Conservation (phyloP, 92 coral and sea anemone species). For the Paramuricea clavata region DNA sequence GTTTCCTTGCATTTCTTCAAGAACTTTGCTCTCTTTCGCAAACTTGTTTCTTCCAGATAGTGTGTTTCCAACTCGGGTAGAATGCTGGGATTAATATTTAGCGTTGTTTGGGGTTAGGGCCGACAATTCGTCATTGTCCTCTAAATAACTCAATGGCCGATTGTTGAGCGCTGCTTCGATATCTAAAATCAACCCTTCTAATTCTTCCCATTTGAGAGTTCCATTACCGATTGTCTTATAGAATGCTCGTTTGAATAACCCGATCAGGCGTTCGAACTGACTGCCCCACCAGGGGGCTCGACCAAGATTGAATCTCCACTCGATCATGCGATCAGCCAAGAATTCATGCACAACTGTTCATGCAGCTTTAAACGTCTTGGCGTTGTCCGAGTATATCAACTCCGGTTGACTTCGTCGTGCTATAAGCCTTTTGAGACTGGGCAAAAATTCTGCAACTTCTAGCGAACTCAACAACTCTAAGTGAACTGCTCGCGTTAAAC, state of each 20-base stretch:
- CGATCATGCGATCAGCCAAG: conserved; percentile 37
- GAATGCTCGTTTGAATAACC: conserved; percentile 54
- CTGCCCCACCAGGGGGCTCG: conserved; percentile 72
- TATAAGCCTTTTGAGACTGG: conserved; percentile 36
- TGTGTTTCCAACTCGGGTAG: conserved; percentile 58
- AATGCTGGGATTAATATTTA: conserved; percentile 53
- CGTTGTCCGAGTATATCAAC: no score
- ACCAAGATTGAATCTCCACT: conserved; percentile 59
- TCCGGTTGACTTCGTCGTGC: no score
- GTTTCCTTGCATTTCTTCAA: conserved; percentile 48
- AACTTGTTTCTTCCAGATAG: conserved; percentile 37
- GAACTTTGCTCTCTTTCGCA: conserved; percentile 56
- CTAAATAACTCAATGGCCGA: no score
- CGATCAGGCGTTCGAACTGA: conserved; percentile 60
- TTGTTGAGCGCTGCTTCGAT: conserved; percentile 54
- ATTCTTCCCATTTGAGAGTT: conserved; percentile 42
- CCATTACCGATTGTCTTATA: conserved; percentile 53
- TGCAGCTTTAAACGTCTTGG: no score
- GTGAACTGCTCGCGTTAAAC: no score
- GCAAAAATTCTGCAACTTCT: conserved; percentile 29
- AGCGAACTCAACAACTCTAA: conserved; percentile 11
- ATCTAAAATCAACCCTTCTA: conserved; percentile 49
- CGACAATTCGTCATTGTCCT: conserved; percentile 55
- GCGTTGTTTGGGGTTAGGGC: conserved; percentile 64
- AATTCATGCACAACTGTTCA: conserved; percentile 36